Evolutionary conservation across 2,113 vertebrate species (phyloP), one percentile per base, ranked within the genome.

Genomic region (Chaetorhynchus papuensis): DNA sequence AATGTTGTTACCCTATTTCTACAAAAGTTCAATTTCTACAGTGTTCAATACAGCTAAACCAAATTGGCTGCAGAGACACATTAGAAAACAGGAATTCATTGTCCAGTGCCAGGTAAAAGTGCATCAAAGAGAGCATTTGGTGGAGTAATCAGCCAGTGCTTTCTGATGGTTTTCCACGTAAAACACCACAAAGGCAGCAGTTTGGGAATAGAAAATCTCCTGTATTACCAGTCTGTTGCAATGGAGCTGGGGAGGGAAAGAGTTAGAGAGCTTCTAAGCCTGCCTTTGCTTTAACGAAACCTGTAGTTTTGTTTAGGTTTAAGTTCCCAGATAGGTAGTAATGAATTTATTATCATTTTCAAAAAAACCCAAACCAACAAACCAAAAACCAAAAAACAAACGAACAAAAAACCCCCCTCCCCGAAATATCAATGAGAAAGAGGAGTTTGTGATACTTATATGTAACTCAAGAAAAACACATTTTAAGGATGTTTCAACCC

Each of bases 161-260:
- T 87, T 64, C 69, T 92, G 57, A 45, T 45, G 47, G 11, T 10
- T 82, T 82, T 84, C 54, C 47, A 45, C 0, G 0, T 64, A 53
- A 77, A 93, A 31, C 37, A 54, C 50, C 50, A 41, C 37, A 69
- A 42, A 39, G 21, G 24, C 17, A 80, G 50, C 30, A 83, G 26
- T 27, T 12, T 50, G 19, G 54, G 35, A 39, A 61, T 5, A 47
- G 7, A 8, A 71, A 27, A 44, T 53, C 15, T 52, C 16, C 24
- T 52, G 5, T 44, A 31, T 4, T 11, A 17, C 9, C 2, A 4
- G 22, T 26, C 37, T 64, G 47, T 7, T 2, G 1, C 19, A 59
- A 26, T 3, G 17, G 41, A 66, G 12, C 11, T 37, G 33, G 13
- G 17, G 42, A 63, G 87, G 22, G n/a, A 83, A 60, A 21, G 31